Conservation (phyloP, 2,113 vertebrate species). For the Caracal caracal region DNA sequence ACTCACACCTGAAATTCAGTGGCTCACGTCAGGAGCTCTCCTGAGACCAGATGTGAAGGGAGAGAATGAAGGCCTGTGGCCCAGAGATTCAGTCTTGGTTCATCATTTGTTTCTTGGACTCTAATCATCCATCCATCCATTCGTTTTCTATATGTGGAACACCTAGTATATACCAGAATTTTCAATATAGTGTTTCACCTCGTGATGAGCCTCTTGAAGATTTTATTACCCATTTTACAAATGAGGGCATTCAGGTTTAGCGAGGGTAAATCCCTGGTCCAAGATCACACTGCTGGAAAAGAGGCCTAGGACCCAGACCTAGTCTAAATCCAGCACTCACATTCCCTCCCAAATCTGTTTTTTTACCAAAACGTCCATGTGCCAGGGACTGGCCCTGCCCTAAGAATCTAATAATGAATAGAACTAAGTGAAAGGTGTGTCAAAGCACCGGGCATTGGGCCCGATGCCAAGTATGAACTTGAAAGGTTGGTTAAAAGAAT, state of each 20-base stretch:
- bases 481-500: constrained; percentile 33
- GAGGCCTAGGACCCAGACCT: neutral
- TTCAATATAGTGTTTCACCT: neutral
- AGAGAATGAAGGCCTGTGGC: neutral
- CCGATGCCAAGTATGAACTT: neutral
- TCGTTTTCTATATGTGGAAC: neutral
- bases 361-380: neutral
- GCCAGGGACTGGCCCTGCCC: neutral
- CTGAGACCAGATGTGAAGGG: neutral
- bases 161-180: neutral
- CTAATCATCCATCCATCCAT: neutral
- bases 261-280: neutral
- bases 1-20: constrained; percentile 12
- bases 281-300: neutral
- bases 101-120: constrained; percentile 20
- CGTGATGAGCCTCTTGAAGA: neutral
- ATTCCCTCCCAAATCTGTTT: constrained; percentile 20
- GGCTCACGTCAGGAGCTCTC: neutral
- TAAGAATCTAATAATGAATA: neutral
- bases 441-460: neutral
- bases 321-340: neutral
- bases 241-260: neutral
- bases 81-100: neutral
- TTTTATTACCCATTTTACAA: neutral
- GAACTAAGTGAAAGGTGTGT: neutral